A percentile compares a stretch with the other conserved stretches of the same genome.
Conservation (phyloP, 2,113 vertebrate species). For the Balaeniceps rex region DNA sequence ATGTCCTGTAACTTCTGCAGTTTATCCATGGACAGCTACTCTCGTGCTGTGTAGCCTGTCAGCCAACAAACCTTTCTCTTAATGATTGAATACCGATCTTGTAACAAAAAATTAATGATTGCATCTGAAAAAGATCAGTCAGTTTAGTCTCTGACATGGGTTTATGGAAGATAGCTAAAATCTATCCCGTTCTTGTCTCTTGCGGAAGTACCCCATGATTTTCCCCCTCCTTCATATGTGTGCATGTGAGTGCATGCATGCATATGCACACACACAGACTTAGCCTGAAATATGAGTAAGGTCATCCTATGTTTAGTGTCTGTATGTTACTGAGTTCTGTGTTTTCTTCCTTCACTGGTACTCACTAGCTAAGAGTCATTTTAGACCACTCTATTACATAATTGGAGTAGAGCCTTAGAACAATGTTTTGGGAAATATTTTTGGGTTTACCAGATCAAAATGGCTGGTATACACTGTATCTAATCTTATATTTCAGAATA, state of each 20-base stretch:
- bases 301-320: neutral
- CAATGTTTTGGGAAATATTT: neutral
- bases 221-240: neutral
- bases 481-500: neutral
- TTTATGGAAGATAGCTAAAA: neutral
- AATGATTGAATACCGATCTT: neutral
- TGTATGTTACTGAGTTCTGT: neutral
- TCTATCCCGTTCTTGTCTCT: neutral
- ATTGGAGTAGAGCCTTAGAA: neutral
- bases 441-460: neutral
- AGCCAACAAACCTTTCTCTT: neutral
- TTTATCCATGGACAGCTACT: neutral
- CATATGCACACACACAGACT: no score
- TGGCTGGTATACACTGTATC: neutral
- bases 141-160: neutral
- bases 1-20: neutral
- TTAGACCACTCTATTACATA: neutral
- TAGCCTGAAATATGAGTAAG: neutral
- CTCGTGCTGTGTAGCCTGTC: neutral
- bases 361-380: neutral
- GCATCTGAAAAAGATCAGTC: neutral
- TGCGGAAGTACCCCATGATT: neutral
- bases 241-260: accelerated
- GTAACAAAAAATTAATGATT: neutral
- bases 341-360: neutral